phyloP scores from a whole-genome alignment of 2,113 vertebrate genomes.

The Oreochromis aureus region DNA sequence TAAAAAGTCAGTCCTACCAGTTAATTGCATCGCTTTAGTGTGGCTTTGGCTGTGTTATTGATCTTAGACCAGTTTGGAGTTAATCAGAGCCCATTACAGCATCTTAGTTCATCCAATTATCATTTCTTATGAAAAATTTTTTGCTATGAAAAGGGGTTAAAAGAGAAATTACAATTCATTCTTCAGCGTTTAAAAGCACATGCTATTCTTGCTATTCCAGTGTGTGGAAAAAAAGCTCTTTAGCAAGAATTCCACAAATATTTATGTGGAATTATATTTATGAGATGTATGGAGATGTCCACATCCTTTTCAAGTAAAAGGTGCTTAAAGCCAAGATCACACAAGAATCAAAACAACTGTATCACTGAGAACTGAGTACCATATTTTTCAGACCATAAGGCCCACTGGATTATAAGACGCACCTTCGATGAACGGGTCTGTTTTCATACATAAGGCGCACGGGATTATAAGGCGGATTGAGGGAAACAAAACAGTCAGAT shows the following conservation, averaged over 20 bases:
- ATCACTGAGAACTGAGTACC: not conserved
- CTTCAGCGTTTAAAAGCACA: conserved; percentile 18
- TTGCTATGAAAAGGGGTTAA: not conserved
- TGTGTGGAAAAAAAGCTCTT: conserved; percentile 7
- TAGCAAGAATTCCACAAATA: conserved; percentile 12
- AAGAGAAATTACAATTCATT: conserved; percentile 8
- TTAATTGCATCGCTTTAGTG: conserved; percentile 4
- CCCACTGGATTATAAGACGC: not conserved
- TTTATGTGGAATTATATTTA: not conserved
- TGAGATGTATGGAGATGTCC: not conserved
- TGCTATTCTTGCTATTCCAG: not conserved
- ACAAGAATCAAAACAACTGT: not conserved
- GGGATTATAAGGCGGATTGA: not conserved
- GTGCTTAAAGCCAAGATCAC: not conserved
- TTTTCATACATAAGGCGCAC: not conserved
- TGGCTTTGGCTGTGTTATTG: conserved; percentile 35
- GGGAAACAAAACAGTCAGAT: not conserved
- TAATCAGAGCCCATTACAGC: conserved; percentile 7
- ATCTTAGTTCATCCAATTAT: not conserved
- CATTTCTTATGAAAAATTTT: not conserved
- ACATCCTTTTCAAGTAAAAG: not conserved
- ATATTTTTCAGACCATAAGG: not conserved
- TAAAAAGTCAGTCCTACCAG: conserved; percentile 33
- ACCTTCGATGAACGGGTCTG: not conserved
- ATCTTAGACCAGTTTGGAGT: conserved; percentile 28